Evolutionary conservation across 2,797 vertebrate genomes (phyloP), one percentile per base, ranked within the genome.

Genomic region (Neomorphus geoffroyi): DNA sequence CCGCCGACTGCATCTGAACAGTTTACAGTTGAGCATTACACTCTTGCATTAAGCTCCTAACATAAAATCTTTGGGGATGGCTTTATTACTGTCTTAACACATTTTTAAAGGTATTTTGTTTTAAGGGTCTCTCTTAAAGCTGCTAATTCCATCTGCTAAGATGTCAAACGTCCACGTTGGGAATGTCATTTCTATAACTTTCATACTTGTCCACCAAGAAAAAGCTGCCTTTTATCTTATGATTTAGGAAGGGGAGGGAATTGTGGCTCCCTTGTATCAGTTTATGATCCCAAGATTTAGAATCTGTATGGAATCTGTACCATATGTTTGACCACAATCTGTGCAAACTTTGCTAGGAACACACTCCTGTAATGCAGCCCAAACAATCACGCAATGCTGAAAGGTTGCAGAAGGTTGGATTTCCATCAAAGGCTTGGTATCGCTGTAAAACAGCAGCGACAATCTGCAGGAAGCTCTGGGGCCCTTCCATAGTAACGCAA

Each of bases 281-380:
- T 96, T 96, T 94, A 95, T 87, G 93, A 93, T 93, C 88, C 88
- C 88, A 92, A 89, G 93, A 96, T 94, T 96, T 97, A 95, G 88
- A 94, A 95, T 73, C 95, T 94, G 85, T 75, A 94, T 43, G 54
- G 96, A 96, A 96, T 96, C 90, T 57, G 56, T 93, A 94, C 95
- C 95, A 97, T 93, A 96, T 94, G 95, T 94, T 92, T 90, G 80
- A 92, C 83, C 48, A 90, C 28, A 41, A 35, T 27, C 83, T 85
- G 58, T 23, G 48, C 70, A 93, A 86, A 86, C 88, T 60, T 70
- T 74, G 64, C 90, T 53, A 51, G 30, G 56, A 88, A 70, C 70
- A 51, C 43, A 17, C 80, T 67, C 64, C 71, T 50, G 77, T 51
- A 84, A 79, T 0, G 13, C 58, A 93, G 91, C 77, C 75, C 69